Evolutionary conservation across 2,797 vertebrate genomes (phyloP), one percentile per base, ranked within the genome.

Genomic region (Garrulus glandarius): DNA sequence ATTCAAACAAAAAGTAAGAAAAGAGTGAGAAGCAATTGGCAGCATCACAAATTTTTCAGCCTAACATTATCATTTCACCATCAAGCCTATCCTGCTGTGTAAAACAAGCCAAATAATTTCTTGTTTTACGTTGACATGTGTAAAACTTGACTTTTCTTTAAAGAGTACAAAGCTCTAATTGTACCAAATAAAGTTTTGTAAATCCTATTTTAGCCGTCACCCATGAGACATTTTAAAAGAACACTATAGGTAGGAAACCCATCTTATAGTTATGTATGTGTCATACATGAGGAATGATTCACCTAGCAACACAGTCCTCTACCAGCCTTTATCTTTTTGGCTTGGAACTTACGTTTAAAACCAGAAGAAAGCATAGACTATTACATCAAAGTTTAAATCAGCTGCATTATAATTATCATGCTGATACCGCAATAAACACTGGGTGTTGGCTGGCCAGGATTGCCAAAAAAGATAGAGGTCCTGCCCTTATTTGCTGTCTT

Each of bases 391-490:
- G 91, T 95, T 96, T 92, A 95, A 95, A 97, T 97, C 96, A 95
- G 92, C 72, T 95, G 89, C 91, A 96, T 95, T 87, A 70, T 94
- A 96, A 96, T 96, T 94, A 97, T 52, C 53, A 43, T 52, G 78
- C 82, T 82, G 96, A 94, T 92, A 92, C 84, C 71, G 64, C 93
- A 96, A 91, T 95, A 97, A 97, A 96, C 88, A 95, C 75, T 84
- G 95, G 95, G 95, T 95, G 96, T 97, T 95, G 96, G 77, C 93
- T 81, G 30, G 65, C 72, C 93, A 81, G 88, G 89, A 95, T 80
- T 96, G 96, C 95, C 95, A 96, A 61, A 93, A 96, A 96, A 95
- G 96, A 96, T 88, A 96, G 94, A 97, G 83, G 94, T 95, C 56
- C 93, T 96, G 94, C 84, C 64, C 93, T 92, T 93, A 95, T 94